These are phyloP conservation scores for Anguilla rostrata DNA, from an alignment of 2,113 vertebrate genomes.

Conservation along the genomic window DNA sequence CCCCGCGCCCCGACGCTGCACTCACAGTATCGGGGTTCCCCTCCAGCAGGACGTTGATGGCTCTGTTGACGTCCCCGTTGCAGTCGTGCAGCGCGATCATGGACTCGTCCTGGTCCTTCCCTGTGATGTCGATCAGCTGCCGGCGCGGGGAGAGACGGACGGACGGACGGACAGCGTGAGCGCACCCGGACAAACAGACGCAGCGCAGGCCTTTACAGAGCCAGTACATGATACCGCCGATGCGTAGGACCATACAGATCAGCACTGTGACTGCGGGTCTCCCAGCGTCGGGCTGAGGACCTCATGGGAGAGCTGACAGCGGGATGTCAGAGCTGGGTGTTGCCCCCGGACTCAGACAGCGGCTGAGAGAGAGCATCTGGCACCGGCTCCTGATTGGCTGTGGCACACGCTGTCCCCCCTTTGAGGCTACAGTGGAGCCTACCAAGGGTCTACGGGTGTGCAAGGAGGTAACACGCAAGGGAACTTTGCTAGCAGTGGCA, in stretches of 20 bases:
- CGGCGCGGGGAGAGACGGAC: conserved; percentile 29
- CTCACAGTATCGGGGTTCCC: conserved; percentile 93
- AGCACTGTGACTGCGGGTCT: neutral
- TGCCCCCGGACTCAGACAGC: neutral
- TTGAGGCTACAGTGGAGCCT: conserved; percentile 4
- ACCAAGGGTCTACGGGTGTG: neutral
- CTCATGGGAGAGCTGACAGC: neutral
- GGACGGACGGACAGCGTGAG: conserved; percentile 19
- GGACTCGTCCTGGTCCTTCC: conserved; percentile 98
- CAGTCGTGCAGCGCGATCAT: conserved; percentile 97
- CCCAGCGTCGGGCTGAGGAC: neutral
- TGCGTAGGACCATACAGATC: neutral
- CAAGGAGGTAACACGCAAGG: neutral
- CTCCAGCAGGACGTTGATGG: conserved; percentile 97
- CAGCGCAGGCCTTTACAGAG: neutral
- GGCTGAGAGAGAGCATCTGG: conserved; percentile 23
- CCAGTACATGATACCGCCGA: neutral
- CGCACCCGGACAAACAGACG: neutral
- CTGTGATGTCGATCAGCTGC: conserved; percentile 96
- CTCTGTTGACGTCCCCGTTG: conserved; percentile 95
- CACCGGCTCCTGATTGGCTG: conserved; percentile 12
- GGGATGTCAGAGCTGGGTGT: conserved; percentile 12
- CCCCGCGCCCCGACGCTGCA: neutral
- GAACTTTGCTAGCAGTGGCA: neutral
- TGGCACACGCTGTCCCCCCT: conserved; percentile 18